phyloP scores from a whole-genome alignment of 2,797 vertebrate genomes.

The Zenarchopterus dispar region DNA sequence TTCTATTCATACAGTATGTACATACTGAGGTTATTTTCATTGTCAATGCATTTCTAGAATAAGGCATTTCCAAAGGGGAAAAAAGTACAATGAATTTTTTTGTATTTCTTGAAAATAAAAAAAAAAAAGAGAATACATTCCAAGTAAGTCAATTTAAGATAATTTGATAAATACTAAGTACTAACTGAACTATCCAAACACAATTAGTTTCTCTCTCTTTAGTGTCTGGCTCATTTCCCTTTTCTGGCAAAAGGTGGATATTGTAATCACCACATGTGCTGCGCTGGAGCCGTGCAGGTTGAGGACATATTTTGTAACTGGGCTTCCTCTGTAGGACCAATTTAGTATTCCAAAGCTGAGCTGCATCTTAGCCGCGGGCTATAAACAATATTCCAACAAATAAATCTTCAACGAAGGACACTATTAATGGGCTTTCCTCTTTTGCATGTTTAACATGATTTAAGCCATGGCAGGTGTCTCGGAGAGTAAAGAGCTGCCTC shows the following conservation, averaged over 20 bases:
- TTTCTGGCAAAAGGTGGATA: slow-evolving; percentile 24
- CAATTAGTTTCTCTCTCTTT: slow-evolving; percentile 31
- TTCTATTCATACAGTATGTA: no score
- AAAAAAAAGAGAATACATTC: neutral
- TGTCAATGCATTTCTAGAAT: neutral
- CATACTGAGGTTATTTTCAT: neutral
- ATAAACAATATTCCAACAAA: slow-evolving; percentile 56
- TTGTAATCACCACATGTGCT: slow-evolving; percentile 22
- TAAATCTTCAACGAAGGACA: slow-evolving; percentile 53
- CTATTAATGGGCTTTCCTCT: slow-evolving; percentile 63
- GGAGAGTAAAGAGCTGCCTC: slow-evolving; percentile 56
- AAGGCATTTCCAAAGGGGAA: neutral
- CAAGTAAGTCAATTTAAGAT: slow-evolving; percentile 8
- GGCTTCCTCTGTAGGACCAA: slow-evolving; percentile 26
- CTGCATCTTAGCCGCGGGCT: slow-evolving; percentile 41
- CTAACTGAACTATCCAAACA: slow-evolving; percentile 47
- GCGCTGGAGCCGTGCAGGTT: slow-evolving; percentile 20
- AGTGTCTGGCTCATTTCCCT: slow-evolving; percentile 25
- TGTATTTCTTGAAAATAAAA: neutral
- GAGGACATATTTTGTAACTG: slow-evolving; percentile 17
- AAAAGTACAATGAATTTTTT: neutral
- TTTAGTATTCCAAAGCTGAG: slow-evolving; percentile 43
- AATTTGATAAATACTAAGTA: slow-evolving; percentile 52
- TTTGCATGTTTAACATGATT: slow-evolving; percentile 69
- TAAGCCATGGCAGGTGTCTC: slow-evolving; percentile 80